Evolutionary conservation across 2,797 vertebrate species (phyloP).

Genomic region (Scleropages formosus): DNA sequence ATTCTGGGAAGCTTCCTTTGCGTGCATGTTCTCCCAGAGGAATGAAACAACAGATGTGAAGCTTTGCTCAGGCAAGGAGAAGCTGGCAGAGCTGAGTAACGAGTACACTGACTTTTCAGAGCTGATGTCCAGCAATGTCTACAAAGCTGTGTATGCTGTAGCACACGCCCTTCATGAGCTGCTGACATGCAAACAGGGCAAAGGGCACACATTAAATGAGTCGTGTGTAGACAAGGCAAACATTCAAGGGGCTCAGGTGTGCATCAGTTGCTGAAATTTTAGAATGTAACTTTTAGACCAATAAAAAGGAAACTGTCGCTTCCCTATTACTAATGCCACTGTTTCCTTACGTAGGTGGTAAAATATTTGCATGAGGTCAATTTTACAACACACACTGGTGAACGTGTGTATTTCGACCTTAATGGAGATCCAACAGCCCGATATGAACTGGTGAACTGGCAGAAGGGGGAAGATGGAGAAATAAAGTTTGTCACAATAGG

Average conservation of each 20-base stretch:
- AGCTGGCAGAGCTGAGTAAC: conserved; percentile 54
- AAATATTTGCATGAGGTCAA: conserved; percentile 58
- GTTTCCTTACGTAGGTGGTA: conserved; percentile 47
- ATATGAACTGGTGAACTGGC: conserved; percentile 74
- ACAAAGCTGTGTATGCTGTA: conserved; percentile 68
- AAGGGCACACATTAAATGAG: conserved; percentile 28
- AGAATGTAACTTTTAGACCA: not conserved
- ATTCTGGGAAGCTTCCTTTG: conserved; percentile 70
- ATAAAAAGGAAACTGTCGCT: not conserved
- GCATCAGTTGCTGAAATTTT: not conserved
- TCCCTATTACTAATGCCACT: too few species aligned
- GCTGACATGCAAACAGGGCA: conserved; percentile 50
- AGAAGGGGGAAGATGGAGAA: conserved; percentile 55
- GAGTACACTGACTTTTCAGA: conserved; percentile 68
- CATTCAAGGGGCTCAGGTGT: conserved; percentile 56
- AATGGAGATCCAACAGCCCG: conserved; percentile 66
- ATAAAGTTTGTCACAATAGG: conserved; percentile 61
- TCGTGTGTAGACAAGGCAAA: conserved; percentile 44
- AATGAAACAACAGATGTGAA: conserved; percentile 23
- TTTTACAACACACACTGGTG: conserved; percentile 62
- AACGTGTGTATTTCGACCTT: conserved; percentile 62
- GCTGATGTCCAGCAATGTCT: conserved; percentile 70
- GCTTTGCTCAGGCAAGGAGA: conserved; percentile 64
- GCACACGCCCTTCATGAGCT: conserved; percentile 61
- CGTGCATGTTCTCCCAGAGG: conserved; percentile 55